phyloP scores from a whole-genome alignment of 2,113 vertebrate species.

The Hylia prasina region DNA sequence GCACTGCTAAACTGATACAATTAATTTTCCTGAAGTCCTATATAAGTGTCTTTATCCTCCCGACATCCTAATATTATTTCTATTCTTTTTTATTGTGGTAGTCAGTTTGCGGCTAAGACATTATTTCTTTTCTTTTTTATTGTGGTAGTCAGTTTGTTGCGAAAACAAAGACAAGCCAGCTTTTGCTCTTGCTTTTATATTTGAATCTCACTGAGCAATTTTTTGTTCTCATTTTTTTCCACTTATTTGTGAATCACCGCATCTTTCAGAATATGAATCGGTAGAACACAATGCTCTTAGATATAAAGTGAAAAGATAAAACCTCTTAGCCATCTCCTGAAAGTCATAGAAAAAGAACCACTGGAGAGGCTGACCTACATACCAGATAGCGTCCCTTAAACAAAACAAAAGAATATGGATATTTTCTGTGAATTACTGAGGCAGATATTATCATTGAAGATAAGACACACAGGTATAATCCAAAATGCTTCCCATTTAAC shows the following conservation, averaged over 20 bases:
- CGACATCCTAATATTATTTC: background rate
- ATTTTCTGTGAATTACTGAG: background rate
- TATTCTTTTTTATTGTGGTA: slow-evolving; percentile 12
- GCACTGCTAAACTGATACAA: slow-evolving; percentile 55
- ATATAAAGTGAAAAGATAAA: background rate
- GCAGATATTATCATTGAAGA: background rate
- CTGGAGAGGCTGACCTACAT: background rate
- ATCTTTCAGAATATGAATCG: background rate
- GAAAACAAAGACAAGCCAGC: slow-evolving; percentile 21
- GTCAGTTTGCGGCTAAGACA: slow-evolving; percentile 6
- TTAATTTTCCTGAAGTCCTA: slow-evolving; percentile 61
- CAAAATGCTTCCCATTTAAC: background rate
- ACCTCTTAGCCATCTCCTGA: background rate
- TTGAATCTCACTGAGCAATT: background rate
- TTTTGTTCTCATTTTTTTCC: background rate
- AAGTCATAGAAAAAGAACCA: background rate
- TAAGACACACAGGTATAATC: background rate
- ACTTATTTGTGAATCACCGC: slow-evolving; percentile 21
- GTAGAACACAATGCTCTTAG: background rate
- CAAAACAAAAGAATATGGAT: background rate
- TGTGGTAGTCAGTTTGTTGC: background rate
- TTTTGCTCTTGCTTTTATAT: background rate
- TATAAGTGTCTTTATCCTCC: slow-evolving; percentile 40
- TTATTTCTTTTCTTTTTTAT: slow-evolving; percentile 15
- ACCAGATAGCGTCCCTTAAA: background rate